Conservation (phyloP, 1,140 invertebrate genomes). For the Grapholita molesta region DNA sequence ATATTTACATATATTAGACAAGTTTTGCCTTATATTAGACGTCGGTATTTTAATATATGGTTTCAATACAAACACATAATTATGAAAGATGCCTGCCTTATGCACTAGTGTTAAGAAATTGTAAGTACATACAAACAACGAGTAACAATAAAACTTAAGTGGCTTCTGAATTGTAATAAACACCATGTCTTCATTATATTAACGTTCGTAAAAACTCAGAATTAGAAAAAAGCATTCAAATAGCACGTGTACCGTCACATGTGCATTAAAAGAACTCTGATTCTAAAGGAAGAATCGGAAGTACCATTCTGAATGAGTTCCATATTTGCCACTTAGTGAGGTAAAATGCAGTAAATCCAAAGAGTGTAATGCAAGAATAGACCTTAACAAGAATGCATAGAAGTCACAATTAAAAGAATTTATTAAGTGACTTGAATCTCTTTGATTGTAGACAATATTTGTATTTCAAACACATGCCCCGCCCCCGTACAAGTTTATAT, state of each 20-base stretch:
- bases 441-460: neutral
- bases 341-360: neutral
- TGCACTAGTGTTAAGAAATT: too few relatives aligned
- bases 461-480: slow-evolving; percentile 14
- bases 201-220: slow-evolving; percentile 14
- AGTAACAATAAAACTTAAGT: neutral
- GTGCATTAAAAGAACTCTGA: slow-evolving; percentile 23
- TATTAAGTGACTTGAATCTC: neutral
- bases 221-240: slow-evolving; percentile 28
- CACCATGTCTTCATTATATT: neutral
- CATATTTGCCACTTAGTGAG: slow-evolving; percentile 17
- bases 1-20: too few relatives aligned
- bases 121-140: too few relatives aligned
- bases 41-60: too few relatives aligned
- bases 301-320: slow-evolving; percentile 26
- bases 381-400: neutral
- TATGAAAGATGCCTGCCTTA: too few relatives aligned
- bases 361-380: neutral
- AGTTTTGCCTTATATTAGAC: too few relatives aligned
- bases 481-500: slow-evolving; percentile 13
- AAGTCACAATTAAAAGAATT: neutral
- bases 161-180: neutral
- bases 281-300: slow-evolving; percentile 32
- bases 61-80: too few relatives aligned
- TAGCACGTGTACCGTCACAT: slow-evolving; percentile 32